Conservation (phyloP, 2,888 invertebrate species). For the Isotomurus palustris region DNA sequence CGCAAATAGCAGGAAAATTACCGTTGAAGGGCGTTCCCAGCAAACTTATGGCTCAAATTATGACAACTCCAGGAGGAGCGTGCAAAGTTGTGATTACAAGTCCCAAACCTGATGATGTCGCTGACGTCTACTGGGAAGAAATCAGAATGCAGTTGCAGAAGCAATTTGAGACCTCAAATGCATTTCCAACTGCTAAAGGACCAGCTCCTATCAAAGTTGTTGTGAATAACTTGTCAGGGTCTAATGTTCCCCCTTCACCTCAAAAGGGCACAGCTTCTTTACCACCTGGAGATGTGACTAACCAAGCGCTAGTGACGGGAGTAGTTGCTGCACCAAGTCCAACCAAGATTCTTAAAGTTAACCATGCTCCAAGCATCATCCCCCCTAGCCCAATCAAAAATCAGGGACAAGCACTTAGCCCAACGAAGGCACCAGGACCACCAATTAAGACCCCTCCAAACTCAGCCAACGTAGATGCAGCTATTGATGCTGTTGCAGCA, state of each 20-base stretch:
- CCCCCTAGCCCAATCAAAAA: neutral
- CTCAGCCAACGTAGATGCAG: conserved; percentile 11
- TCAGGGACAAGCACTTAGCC: neutral
- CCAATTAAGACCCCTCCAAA: conserved; percentile 6
- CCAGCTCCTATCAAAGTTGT: conserved; percentile 1
- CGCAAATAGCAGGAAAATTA: conserved; percentile 12
- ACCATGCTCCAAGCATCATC: neutral
- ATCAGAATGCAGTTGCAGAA: conserved; percentile 87
- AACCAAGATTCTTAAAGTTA: conserved; percentile 4
- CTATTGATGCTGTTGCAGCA: conserved; percentile 1
- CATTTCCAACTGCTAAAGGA: no score
- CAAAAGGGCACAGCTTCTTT: conserved; percentile 47
- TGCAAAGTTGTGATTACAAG: conserved; percentile 82
- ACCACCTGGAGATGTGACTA: conserved; percentile 47
- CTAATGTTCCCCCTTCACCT: conserved; percentile 49
- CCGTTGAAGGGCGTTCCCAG: conserved; percentile 17
- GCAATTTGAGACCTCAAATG: no score
- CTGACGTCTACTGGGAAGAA: conserved; percentile 72
- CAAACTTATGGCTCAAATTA: conserved; percentile 53
- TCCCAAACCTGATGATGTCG: conserved; percentile 74
- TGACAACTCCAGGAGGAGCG: conserved; percentile 78
- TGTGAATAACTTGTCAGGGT: no score
- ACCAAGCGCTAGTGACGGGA: neutral
- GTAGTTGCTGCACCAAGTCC: neutral
- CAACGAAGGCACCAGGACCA: neutral